phyloP scores from a whole-genome alignment of 2,113 vertebrate species.

The Leptosomus discolor region DNA sequence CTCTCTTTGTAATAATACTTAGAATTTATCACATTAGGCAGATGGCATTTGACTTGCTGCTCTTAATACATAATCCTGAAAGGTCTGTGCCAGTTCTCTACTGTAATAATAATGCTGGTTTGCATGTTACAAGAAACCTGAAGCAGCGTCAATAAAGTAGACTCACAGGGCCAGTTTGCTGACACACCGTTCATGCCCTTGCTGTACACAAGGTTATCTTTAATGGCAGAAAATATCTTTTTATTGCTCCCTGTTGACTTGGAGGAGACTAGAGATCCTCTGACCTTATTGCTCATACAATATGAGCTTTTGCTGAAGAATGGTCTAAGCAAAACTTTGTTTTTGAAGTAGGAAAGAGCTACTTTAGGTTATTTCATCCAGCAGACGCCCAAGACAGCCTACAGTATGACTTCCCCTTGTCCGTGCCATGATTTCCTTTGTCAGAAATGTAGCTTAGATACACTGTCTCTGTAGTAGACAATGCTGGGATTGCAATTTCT shows the following conservation, averaged over 20 bases:
- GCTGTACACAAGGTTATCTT: neutral
- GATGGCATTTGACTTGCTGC: conserved; percentile 27
- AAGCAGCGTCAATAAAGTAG: neutral
- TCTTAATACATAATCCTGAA: conserved; percentile 17
- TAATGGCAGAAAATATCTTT: conserved; percentile 21
- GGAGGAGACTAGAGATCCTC: neutral
- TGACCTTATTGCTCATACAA: neutral
- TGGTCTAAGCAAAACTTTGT: neutral
- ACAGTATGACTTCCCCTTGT: neutral
- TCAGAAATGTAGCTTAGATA: neutral
- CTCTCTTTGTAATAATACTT: neutral
- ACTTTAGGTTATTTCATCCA: neutral
- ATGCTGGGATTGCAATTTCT: neutral
- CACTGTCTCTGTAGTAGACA: neutral
- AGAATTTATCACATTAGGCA: neutral
- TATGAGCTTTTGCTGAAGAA: neutral
- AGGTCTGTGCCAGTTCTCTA: neutral
- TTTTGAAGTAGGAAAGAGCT: neutral
- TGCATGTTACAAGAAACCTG: conserved; percentile 5
- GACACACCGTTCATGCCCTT: neutral
- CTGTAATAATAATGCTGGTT: neutral
- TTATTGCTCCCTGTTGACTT: conserved; percentile 17
- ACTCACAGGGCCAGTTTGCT: neutral
- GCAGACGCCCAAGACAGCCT: neutral
- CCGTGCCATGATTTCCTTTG: neutral